Conservation (phyloP, 2,888 invertebrate genomes). For the Clusia tigrina region DNA sequence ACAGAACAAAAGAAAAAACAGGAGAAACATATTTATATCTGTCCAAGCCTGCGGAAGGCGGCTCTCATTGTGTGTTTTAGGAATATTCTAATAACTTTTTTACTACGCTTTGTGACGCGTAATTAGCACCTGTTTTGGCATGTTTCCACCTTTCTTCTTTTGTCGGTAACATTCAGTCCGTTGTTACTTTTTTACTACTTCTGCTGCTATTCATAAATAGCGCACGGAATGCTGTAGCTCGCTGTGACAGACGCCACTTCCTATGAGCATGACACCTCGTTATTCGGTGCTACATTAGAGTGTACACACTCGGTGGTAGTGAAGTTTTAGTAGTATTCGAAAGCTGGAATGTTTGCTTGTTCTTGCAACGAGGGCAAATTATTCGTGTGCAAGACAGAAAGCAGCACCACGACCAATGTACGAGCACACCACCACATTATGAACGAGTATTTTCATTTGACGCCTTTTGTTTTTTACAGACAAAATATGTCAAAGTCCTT, state of each 20-base stretch:
- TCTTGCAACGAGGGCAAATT: not conserved
- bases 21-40: too few species aligned
- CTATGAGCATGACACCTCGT: not conserved
- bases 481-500: not conserved
- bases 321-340: too few species aligned
- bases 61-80: too few species aligned
- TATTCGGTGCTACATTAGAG: not conserved
- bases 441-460: not conserved
- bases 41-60: too few species aligned
- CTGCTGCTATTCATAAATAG: constrained; percentile 29
- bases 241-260: not conserved
- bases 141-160: constrained; percentile 19
- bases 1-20: too few species aligned
- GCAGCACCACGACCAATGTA: not conserved
- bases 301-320: too few species aligned
- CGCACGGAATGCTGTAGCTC: not conserved
- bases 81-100: too few species aligned
- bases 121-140: constrained; percentile 6
- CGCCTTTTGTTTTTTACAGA: not conserved
- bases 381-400: too few species aligned
- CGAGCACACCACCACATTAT: not conserved
- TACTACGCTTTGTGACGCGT: too few species aligned
- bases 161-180: too few species aligned
- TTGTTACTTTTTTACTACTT: constrained; percentile 28
- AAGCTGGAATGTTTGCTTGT: too few species aligned